Evolutionary conservation across 1,140 invertebrate species (phyloP), one percentile per base, ranked within the genome.

Genomic region (Liolophura sinensis): DNA sequence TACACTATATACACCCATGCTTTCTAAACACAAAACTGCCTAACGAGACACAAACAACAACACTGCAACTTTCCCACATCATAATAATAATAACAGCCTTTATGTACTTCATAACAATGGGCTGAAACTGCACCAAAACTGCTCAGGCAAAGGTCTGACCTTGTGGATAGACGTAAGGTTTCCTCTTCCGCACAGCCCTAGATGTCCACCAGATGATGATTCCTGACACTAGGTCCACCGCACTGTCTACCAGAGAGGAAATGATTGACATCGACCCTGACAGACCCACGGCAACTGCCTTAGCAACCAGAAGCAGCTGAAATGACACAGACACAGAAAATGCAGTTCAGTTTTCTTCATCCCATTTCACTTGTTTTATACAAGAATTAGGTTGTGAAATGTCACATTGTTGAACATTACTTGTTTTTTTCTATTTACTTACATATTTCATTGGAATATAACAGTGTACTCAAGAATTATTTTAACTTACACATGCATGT

Each of bases 191-290:
- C 47, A 87, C 82, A 24, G 82, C 81, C 14, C 82, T 58, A n/a
- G 73, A 75, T 1, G 84, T 85, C 69, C 82, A 77, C 81, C 83
- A 87, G 63, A 87, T 85, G 22, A 87, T 72, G 24, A 78, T 62
- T 5, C 86, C 85, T 48, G 80, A 80, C 4, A 84, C 71, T 11
- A 87, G 78, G 72, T 87, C 86, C 12, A 87, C 81, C 11, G 72
- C 72, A 18, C 84, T 85, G 75, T 87, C 86, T 5, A 87, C 83
- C 51, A 87, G 69, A 63, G 82, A 82, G 25, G 85, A 85, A 46
- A 87, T 85, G 55, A 87, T 83, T 46, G 86, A 81, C 18, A 87
- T 73, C n/a, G 86, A 87, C 20, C 84, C 81, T 16, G 86, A 85
- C 58, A 87, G 54, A 16, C 68, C 74, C 3, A 83, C 84, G 16